Evolutionary conservation across 1,140 invertebrate species (phyloP), one percentile per base, ranked within the genome.

Genomic region (Arctopsyche grandis): DNA sequence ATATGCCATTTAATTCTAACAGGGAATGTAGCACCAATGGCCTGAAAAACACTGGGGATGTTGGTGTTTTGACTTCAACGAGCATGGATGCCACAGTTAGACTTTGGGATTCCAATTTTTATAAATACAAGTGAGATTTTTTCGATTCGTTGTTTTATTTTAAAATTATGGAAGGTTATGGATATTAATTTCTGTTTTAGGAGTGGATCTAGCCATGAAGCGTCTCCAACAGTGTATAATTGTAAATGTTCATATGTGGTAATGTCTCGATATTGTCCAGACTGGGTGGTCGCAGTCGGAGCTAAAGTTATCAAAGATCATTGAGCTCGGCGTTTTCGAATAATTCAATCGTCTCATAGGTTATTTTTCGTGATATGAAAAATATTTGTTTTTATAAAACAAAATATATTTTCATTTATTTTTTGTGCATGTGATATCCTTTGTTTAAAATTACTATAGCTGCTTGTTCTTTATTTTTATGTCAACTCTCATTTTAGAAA

Each of bases 211-310:
- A 86, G 78, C 82, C 86, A 86, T 84, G 88, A 89, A 48, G 77
- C 86, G 12, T 83, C 85, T 14, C 84, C 85, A 5, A 85, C 86
- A 9, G 86, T 85, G 21, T 89, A 86, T 77, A 87, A 88, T 79
- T 88, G 87, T 69, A 89, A 88, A 83, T 89, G 87, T 80, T 86
- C 86, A 21, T 86, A 89, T 82, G 82, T 88, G 75, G 87, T 89
- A 7, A 87, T 87, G 85, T 85, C 88, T 14, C 85, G 87, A 84
- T 85, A 88, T 19, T 86, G 86, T 77, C 86, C 87, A 22, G 86
- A 89, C 75, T 89, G 88, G 88, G 84, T 89, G 77, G 85, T 88
- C 14, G 88, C 88, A 26, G 88, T 89, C 75, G 88, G 88, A 58
- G 84, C 87, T 10, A 63, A 63, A 52, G 74, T 76, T n/a, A 21